phyloP scores from a whole-genome alignment of 2,113 vertebrate species.

The Hippocampus zosterae region DNA sequence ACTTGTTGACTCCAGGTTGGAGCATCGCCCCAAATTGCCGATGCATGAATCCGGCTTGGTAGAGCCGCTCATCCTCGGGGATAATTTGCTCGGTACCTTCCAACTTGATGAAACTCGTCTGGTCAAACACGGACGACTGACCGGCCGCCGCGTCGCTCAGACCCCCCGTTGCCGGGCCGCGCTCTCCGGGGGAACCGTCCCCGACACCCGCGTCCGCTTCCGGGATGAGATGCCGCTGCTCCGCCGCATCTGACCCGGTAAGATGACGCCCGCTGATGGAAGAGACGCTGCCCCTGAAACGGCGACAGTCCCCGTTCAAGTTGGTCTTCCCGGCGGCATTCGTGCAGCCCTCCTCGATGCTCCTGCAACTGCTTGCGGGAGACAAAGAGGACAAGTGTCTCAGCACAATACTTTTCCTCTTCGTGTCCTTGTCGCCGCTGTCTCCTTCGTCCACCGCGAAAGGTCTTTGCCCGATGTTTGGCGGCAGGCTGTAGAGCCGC shows the following conservation, averaged over 20 bases:
- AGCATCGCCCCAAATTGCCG: slow-evolving; percentile 96
- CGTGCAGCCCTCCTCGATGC: slow-evolving; percentile 65
- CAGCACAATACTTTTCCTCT: slow-evolving; percentile 88
- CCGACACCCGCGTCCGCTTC: slow-evolving; percentile 77
- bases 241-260: slow-evolving; percentile 79
- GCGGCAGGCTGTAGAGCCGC: slow-evolving; percentile 94
- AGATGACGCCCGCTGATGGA: slow-evolving; percentile 83
- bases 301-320: slow-evolving; percentile 94
- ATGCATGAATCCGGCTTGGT: slow-evolving; percentile 93
- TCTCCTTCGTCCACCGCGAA: slow-evolving; percentile 82
- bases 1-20: slow-evolving; percentile 99
- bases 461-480: slow-evolving; percentile 86
- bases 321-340: slow-evolving; percentile 82
- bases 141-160: slow-evolving; percentile 40
- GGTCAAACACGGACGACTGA: slow-evolving; percentile 66
- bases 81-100: slow-evolving; percentile 84
- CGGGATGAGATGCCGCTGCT: slow-evolving; percentile 84
- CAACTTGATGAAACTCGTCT: slow-evolving; percentile 83
- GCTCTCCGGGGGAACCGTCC: slow-evolving; percentile 73
- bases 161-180: slow-evolving; percentile 60
- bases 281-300: slow-evolving; percentile 86
- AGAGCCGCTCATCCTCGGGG: slow-evolving; percentile 84
- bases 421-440: slow-evolving; percentile 80
- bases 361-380: slow-evolving; percentile 69
- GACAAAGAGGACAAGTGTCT: slow-evolving; percentile 81